Base-by-base conservation (phyloP, 2,888 invertebrate genomes). In the Chymomyza amoena region DNA sequence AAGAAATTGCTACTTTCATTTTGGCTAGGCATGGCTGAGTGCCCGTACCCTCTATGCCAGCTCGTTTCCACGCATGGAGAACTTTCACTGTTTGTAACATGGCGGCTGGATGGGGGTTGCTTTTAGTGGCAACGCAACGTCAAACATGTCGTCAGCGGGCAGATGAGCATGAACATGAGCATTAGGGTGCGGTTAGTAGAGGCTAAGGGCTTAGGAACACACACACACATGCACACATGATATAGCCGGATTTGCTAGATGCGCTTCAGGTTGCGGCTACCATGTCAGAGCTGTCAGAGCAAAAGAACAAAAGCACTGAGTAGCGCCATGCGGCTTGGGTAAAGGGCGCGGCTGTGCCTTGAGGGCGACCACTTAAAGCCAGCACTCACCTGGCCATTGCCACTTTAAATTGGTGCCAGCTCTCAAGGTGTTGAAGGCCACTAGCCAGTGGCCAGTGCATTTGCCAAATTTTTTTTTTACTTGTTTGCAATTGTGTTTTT, bases 1-100 rank as follows among this genome's bases (percentile, higher is more conserved):
- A 77, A 45, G 57, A 71, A 84, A 81, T 72, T 80, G 85, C 88
- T 84, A 80, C 84, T 85, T 88, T 84, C 88, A 84, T 83, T 76
- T 84, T 20, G 16, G 20, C 7, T 4, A 5, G 7, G 16, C 54
- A 20, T 7, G 20, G 13, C 60, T 60, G 15, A 32, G 36, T 60
- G n/a, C n/a, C n/a, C n/a, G n/a, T 60, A 32, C 60, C n/a, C 32
- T 36, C 28, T 25, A 28, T 16, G 57, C 57, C 57, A 25, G 57
- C 76, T 86, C 32, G 32, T 51, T 73, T 74, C 71, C 73, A 80
- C 78, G 84, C 84, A 78, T 81, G 83, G 75, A 68, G 74, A 81
- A 84, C 89, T 84, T 88, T 88, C 85, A 82, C 87, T 87, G 68
- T 59, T 60, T 13, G 20, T 25, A 54, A 20, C n/a, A n/a, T 54